Evolutionary conservation across 2,797 vertebrate species (phyloP), one percentile per base, ranked within the genome.

Genomic region (Cyclura pinguis): DNA sequence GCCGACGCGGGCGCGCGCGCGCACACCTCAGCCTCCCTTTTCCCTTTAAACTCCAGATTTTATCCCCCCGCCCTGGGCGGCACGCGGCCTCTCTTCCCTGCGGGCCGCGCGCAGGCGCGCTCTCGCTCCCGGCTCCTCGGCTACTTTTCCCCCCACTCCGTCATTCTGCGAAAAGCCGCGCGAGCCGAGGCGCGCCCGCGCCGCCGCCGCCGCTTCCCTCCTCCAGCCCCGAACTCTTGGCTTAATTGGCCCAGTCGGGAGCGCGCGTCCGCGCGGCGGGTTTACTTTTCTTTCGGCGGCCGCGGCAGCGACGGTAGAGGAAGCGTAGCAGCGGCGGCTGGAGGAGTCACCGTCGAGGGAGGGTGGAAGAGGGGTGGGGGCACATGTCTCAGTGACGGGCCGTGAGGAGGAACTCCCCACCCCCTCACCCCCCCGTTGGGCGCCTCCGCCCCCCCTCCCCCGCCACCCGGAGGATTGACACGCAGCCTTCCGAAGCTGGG

Each of bases 211-310:
- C 87, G 10, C 77, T n/a, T 27, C 14, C 52, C 94, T 93, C 92
- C 55, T 90, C 92, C 92, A 86, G 50, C n/a, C 42, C 67, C 85
- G 93, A 88, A 92, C 93, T 94, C 94, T 92, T n/a, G 90, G 95
- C 92, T 92, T 94, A 95, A 94, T 93, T 95, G 96, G 96, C 84
- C 91, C 80, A 57, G 94, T 90, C 92, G 92, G 91, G 91, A 35
- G 91, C 89, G 93, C 84, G 91, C 50, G 55, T 2, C 5, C 55
- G 92, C 90, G 94, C 94, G 94, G 90, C 92, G 91, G 95, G 67
- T 95, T 92, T 95, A 97, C 96, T 97, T 97, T 94, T 96, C 93
- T 92, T 69, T 86, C 92, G 88, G 95, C 94, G 80, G 92, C 86
- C 91, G 95, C 83, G 89, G 92, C 62, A 84, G 92, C 78, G 78